Evolutionary conservation across 64 coral and sea anemone genomes (phyloP).

Genomic region (Porites lutea): DNA sequence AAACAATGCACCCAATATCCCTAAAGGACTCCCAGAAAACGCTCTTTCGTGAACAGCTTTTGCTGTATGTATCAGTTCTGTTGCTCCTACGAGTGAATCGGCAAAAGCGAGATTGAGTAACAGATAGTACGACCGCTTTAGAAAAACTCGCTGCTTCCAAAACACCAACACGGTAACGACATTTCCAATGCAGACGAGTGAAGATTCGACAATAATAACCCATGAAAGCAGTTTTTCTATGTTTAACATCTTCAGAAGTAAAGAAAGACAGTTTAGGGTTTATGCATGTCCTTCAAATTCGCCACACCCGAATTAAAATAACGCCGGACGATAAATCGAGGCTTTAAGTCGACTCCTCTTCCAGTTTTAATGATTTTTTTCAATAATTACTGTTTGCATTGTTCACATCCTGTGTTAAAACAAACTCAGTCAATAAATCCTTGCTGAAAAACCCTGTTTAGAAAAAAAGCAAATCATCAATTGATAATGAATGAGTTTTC

Average conservation of each 20-base stretch:
- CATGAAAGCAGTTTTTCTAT: background rate
- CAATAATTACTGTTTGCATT: background rate
- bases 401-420: too few species aligned
- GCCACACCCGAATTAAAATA: too few species aligned
- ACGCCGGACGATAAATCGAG: background rate
- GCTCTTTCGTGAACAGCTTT: too few species aligned
- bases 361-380: background rate
- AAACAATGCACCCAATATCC: background rate
- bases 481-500: too few species aligned
- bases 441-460: too few species aligned
- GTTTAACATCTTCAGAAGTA: background rate
- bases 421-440: too few species aligned
- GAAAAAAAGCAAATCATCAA: too few species aligned
- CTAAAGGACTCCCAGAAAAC: background rate
- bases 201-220: background rate
- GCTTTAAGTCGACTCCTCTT: too few species aligned
- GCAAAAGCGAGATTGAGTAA: background rate
- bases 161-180: background rate
- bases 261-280: too few species aligned
- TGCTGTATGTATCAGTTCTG: background rate
- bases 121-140: background rate
- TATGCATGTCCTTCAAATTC: too few species aligned
- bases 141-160: background rate
- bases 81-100: conserved; percentile 7
- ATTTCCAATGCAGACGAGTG: background rate